Evolutionary conservation across 2,888 invertebrate species (phyloP).

Genomic region (Abrostola triplasia): DNA sequence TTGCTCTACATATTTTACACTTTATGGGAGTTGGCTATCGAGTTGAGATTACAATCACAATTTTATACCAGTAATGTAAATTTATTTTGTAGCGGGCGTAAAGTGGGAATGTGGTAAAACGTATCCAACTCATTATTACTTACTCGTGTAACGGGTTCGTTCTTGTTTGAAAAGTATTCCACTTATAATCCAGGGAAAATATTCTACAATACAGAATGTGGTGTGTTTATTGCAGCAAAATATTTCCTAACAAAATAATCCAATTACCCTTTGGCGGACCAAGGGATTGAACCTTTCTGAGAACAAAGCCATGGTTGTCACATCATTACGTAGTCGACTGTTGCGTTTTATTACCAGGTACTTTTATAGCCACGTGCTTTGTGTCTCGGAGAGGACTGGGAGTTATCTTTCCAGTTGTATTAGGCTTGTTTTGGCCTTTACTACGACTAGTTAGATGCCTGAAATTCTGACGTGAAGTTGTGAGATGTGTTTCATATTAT

Average conservation of each 20-base stretch:
- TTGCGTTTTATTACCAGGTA: constrained; percentile 5
- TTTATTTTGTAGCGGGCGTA: constrained; percentile 32
- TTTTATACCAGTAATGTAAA: constrained; percentile 33
- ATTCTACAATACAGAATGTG: background rate
- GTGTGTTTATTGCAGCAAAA: constrained; percentile 6
- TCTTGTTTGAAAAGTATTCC: background rate
- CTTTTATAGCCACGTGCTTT: constrained; percentile 1
- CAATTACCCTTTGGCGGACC: constrained; percentile 4
- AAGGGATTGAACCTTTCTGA: constrained; percentile 1
- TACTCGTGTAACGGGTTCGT: background rate
- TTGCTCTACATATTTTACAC: constrained; percentile 50
- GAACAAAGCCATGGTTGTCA: constrained; percentile 7
- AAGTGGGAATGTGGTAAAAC: constrained; percentile 11
- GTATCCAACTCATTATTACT: constrained; percentile 11
- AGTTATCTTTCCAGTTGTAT: background rate
- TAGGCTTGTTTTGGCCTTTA: background rate
- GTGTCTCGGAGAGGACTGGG: background rate
- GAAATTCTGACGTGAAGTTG: no score
- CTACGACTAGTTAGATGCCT: background rate
- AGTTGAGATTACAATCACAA: constrained; percentile 44
- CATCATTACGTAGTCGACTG: background rate
- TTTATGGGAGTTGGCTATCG: constrained; percentile 45
- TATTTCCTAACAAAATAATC: constrained; percentile 7
- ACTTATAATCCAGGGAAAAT: background rate
- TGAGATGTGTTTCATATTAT: no score